A percentile compares a stretch with the other conserved stretches of the same genome.
Evolutionary conservation across 2,113 vertebrate genomes (phyloP).

Genomic region (Alosa alosa): DNA sequence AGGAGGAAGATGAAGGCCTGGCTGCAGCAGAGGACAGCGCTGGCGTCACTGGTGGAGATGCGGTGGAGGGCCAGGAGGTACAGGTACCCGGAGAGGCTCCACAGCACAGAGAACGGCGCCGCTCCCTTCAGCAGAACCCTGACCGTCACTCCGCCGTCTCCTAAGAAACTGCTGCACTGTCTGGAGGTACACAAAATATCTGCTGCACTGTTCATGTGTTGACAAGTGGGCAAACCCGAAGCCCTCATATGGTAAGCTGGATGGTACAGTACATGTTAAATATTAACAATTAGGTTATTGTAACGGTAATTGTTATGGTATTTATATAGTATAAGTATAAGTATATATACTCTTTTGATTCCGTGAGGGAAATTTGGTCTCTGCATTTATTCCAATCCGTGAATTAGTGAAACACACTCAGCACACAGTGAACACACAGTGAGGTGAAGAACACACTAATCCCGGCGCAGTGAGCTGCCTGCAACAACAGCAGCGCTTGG

Average conservation of each 20-base stretch:
- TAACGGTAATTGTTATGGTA: too few species aligned
- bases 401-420: too few species aligned
- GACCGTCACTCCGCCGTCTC: constrained; percentile 34
- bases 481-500: too few species aligned
- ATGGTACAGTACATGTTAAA: not conserved
- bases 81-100: constrained; percentile 54
- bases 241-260: not conserved
- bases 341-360: too few species aligned
- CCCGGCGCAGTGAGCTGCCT: too few species aligned
- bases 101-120: constrained; percentile 56
- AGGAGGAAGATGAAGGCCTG: constrained; percentile 63
- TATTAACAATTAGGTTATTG: not conserved
- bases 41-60: constrained; percentile 52
- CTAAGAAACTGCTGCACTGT: constrained; percentile 49
- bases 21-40: constrained; percentile 60
- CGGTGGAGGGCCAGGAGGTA: constrained; percentile 55
- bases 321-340: too few species aligned
- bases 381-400: too few species aligned
- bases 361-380: too few species aligned
- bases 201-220: too few species aligned
- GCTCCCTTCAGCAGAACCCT: constrained; percentile 42
- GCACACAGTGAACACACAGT: too few species aligned
- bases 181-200: constrained; percentile 24
- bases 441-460: too few species aligned
- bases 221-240: not conserved